Evolutionary conservation across 2,888 invertebrate genomes (phyloP).

Genomic region (Onchidella celtica): DNA sequence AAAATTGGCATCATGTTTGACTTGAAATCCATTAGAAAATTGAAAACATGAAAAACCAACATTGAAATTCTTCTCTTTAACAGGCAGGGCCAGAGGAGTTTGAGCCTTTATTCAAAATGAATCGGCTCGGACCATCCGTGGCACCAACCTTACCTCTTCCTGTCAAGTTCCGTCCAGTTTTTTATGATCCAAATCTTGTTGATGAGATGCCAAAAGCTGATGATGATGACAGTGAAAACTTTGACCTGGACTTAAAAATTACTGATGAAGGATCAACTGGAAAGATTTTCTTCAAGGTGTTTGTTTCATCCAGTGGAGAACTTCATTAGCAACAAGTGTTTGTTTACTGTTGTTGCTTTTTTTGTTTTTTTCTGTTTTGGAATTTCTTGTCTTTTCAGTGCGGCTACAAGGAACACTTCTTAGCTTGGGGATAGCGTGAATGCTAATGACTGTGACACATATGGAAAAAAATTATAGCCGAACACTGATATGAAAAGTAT

Average conservation of each 20-base stretch:
- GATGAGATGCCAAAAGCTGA: not conserved
- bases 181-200: not conserved
- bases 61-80: not conserved
- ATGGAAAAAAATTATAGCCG: too few species aligned
- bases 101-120: slow-evolving; percentile 39
- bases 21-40: too few species aligned
- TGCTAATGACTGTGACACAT: too few species aligned
- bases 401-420: too few species aligned
- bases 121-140: not conserved
- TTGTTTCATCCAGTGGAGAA: not conserved
- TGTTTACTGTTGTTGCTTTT: not conserved
- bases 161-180: slow-evolving; percentile 35
- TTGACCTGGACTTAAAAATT: not conserved
- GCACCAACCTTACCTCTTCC: slow-evolving; percentile 2
- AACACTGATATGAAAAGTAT: too few species aligned
- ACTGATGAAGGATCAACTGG: not conserved
- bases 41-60: too few species aligned
- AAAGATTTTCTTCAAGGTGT: slow-evolving; percentile 35
- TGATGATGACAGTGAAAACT: not conserved
- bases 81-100: slow-evolving; percentile 20
- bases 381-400: too few species aligned
- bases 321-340: not conserved
- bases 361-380: too few species aligned
- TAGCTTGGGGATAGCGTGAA: too few species aligned
- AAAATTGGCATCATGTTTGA: too few species aligned